These are phyloP conservation scores for Macropis europaea DNA, from an alignment of 2,888 invertebrate species.

Conservation along the genomic window DNA sequence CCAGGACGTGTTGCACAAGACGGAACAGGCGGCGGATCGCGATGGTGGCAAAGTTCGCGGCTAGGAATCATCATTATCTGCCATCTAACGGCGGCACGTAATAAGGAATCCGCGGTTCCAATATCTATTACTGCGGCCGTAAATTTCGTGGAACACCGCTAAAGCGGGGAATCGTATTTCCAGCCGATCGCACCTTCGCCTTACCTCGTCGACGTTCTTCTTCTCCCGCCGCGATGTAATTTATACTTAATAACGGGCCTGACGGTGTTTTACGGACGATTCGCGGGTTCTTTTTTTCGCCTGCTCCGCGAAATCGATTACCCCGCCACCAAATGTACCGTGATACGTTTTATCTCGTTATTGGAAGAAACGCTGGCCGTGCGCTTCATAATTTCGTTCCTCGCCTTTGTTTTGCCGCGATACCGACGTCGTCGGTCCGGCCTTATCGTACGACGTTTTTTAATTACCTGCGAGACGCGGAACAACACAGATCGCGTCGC, in stretches of 20 bases:
- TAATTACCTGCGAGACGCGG: conserved; percentile 33
- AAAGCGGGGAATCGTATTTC: conserved; percentile 62
- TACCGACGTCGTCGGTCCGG: neutral
- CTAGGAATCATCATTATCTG: conserved; percentile 65
- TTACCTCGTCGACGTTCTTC: conserved; percentile 8
- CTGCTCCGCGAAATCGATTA: conserved; percentile 53
- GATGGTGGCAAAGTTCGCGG: conserved; percentile 60
- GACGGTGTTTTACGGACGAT: conserved; percentile 34
- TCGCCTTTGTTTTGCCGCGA: conserved; percentile 40
- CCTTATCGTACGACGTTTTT: conserved; percentile 23
- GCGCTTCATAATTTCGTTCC: conserved; percentile 22
- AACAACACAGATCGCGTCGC: neutral
- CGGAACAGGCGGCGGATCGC: conserved; percentile 36
- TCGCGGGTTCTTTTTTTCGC: conserved; percentile 48
- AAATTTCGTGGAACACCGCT: conserved; percentile 58
- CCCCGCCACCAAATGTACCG: conserved; percentile 33
- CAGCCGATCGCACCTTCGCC: conserved; percentile 58
- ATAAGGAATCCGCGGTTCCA: conserved; percentile 65
- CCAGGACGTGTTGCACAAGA: conserved; percentile 39
- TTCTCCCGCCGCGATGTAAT: conserved; percentile 44
- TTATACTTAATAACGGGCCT: conserved; percentile 62
- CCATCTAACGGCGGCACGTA: conserved; percentile 64
- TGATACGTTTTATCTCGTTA: conserved; percentile 54
- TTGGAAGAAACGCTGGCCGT: conserved; percentile 43
- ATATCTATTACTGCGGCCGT: conserved; percentile 63